Percentiles rank a stretch among this genome's conserved stretches.
These are phyloP conservation scores for Drosophila carrolli DNA, from an alignment of 1,140 invertebrate species.

Conservation along the genomic window DNA sequence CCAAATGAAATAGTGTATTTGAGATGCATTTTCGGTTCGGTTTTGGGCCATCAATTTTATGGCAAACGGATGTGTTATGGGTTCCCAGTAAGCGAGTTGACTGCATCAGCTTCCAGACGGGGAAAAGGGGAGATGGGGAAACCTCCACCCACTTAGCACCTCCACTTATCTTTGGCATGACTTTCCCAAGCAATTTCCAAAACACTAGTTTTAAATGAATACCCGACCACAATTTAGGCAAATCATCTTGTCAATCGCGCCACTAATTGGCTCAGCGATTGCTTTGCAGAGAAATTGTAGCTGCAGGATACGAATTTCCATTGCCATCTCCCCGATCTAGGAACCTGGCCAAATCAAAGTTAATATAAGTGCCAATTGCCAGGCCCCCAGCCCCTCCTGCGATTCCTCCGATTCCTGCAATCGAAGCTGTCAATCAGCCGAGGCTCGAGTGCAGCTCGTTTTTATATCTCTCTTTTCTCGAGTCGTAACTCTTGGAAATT, in stretches of 20 bases:
- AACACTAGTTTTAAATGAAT: constrained; percentile 38
- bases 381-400: constrained; percentile 12
- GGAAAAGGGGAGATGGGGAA: not conserved
- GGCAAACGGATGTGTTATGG: constrained; percentile 75
- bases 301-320: constrained; percentile 63
- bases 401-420: constrained; percentile 2
- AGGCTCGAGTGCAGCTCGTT: constrained; percentile 44
- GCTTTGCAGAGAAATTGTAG: constrained; percentile 40
- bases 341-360: constrained; percentile 64
- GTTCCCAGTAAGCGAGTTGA: constrained; percentile 35
- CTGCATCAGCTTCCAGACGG: no score
- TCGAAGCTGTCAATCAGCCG: constrained; percentile 64
- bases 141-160: constrained; percentile 26
- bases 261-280: constrained; percentile 50
- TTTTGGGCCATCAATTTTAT: constrained; percentile 79
- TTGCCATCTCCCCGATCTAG: constrained; percentile 23
- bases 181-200: constrained; percentile 56
- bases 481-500: constrained; percentile 74
- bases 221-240: constrained; percentile 45
- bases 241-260: constrained; percentile 67
- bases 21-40: constrained; percentile 61
- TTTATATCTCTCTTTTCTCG: constrained; percentile 24
- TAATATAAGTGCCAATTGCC: constrained; percentile 79
- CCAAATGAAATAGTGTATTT: constrained; percentile 53
- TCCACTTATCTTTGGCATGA: constrained; percentile 20